Evolutionary conservation across 2,888 invertebrate species (phyloP).

Genomic region (Hofmannophila pseudospretella): DNA sequence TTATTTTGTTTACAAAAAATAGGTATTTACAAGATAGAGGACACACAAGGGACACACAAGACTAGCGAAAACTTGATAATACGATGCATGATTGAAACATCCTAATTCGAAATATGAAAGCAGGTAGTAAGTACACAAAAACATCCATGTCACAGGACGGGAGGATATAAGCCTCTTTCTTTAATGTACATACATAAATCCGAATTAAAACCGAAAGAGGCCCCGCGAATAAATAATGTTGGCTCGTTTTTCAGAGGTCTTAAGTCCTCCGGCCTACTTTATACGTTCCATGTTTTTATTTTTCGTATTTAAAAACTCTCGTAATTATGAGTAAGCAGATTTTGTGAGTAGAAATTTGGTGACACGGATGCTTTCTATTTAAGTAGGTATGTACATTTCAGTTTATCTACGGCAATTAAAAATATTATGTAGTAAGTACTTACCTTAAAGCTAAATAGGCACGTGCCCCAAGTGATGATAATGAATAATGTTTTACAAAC

Average conservation of each 20-base stretch:
- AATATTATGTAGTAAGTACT: too few relatives aligned
- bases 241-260: slow-evolving; percentile 68
- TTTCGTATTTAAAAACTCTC: slow-evolving; percentile 56
- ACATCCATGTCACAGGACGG: slow-evolving; percentile 33
- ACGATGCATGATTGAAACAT: not conserved
- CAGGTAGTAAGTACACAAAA: slow-evolving; percentile 23
- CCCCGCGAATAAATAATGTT: slow-evolving; percentile 63
- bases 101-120: slow-evolving; percentile 19
- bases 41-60: too few relatives aligned
- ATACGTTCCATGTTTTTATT: slow-evolving; percentile 57
- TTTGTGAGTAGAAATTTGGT: slow-evolving; percentile 28
- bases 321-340: slow-evolving; percentile 66
- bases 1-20: too few relatives aligned
- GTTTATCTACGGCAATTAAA: too few relatives aligned
- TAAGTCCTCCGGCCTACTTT: slow-evolving; percentile 58
- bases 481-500: too few relatives aligned
- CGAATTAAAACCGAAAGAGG: slow-evolving; percentile 70
- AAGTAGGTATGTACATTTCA: not conserved
- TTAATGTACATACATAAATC: slow-evolving; percentile 71
- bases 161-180: slow-evolving; percentile 55
- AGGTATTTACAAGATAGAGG: too few relatives aligned
- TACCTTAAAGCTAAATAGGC: too few relatives aligned
- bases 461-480: too few relatives aligned
- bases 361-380: too few relatives aligned
- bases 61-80: too few relatives aligned